These are phyloP conservation scores for Magallana ariakensis DNA, from an alignment of 1,140 invertebrate species.

Conservation along the genomic window DNA sequence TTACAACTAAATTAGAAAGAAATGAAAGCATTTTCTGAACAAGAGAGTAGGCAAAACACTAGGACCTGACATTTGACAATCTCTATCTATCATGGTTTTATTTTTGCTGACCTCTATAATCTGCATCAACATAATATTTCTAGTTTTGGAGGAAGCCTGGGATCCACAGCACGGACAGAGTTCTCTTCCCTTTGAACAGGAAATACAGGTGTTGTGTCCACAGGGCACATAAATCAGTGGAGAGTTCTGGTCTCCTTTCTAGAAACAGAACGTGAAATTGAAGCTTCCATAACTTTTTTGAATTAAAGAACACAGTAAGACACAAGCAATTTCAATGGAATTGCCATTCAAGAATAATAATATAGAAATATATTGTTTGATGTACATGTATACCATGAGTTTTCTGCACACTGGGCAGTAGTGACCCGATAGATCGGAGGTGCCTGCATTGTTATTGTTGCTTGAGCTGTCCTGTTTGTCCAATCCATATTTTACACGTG, in stretches of 20 bases:
- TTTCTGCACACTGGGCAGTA: slow-evolving; percentile 59
- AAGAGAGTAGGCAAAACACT: too few relatives aligned
- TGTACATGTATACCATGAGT: slow-evolving; percentile 61
- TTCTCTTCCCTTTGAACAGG: slow-evolving; percentile 57
- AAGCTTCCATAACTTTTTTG: too few relatives aligned
- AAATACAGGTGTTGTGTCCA: slow-evolving; percentile 68
- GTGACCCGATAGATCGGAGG: slow-evolving; percentile 59
- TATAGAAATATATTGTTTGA: background rate
- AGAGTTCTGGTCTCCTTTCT: slow-evolving; percentile 57
- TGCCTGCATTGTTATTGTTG: background rate
- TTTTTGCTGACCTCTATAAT: slow-evolving; percentile 62
- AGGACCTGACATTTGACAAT: too few relatives aligned
- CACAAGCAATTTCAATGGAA: too few relatives aligned
- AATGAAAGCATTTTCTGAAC: too few relatives aligned
- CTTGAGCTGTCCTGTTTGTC: background rate
- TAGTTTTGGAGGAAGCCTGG: slow-evolving; percentile 58
- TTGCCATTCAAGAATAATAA: too few relatives aligned
- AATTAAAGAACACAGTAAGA: too few relatives aligned
- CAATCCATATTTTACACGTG: slow-evolving; percentile 52
- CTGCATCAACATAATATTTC: slow-evolving; percentile 71
- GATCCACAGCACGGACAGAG: slow-evolving; percentile 66
- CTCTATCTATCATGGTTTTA: too few relatives aligned
- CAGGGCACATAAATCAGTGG: slow-evolving; percentile 70
- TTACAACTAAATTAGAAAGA: too few relatives aligned
- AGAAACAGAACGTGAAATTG: background rate